Evolutionary conservation across 1,140 invertebrate genomes (phyloP), one percentile per base, ranked within the genome.

Genomic region (Choristoneura fumiferana): DNA sequence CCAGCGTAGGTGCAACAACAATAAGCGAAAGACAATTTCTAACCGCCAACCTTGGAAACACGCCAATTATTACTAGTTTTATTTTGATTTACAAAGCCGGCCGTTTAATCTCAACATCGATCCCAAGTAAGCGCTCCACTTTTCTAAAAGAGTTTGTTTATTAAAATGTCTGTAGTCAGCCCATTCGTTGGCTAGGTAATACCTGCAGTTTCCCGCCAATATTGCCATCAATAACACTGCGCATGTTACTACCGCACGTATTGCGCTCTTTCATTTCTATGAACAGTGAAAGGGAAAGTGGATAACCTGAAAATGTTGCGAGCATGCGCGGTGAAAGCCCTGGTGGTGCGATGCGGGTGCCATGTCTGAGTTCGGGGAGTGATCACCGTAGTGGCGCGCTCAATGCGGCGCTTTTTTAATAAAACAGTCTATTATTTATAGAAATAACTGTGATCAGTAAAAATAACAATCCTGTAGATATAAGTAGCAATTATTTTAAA

Each of bases 161-260:
- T 49, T 49, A 49, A 49, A 49, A 33, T 49, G 43, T 49, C n/a
- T 8, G 40, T 45, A 45, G 22, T 29, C 22, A 29, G n/a, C 43
- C 12, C 43, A 6, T 29, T 29, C 22, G 22, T 29, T 6, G 22
- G 22, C 6, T 29, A 29, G 22, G 22, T 29, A n/a, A n/a, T n/a
- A 29, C 22, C 22, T 29, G 39, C 36, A 43, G 40, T 63, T 75
- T 76, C 70, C 73, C 73, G 73, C 72, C 69, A 71, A 71, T 63
- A 66, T 65, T 73, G 77, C 67, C 73, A 79, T 87, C 84, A 84
- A 87, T 87, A 87, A 78, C 73, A 86, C 68, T 84, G 81, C 85
- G 85, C 83, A 88, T 79, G 81, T 82, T 71, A 63, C 63, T 59
- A 60, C 52, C 53, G 39, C n/a, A n/a, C 58, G 39, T 53, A 29